Evolutionary conservation across 2,113 vertebrate species (phyloP), one percentile per base, ranked within the genome.

Genomic region (Sebastes fasciatus): DNA sequence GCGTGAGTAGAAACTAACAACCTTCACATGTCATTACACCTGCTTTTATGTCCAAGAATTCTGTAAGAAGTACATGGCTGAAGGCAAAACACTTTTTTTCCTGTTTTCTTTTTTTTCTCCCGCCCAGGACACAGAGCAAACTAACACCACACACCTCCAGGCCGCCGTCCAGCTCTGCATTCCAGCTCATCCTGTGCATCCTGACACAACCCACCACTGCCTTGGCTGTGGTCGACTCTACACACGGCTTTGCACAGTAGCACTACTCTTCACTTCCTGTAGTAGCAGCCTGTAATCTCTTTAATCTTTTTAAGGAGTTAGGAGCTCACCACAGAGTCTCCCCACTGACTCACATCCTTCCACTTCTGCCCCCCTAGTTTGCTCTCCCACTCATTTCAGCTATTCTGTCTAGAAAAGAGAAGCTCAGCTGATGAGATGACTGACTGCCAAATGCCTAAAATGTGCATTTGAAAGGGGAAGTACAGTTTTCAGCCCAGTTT

Each of bases 21-120:
- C 85, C 90, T 89, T 93, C 85, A 92, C 91, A 94, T 61, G 85
- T 92, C 88, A 88, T 93, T 94, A 94, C 89, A 94, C 80, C 87
- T 80, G 87, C 91, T 93, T 94, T 94, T 91, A 95, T 94, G 90
- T 94, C 85, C 73, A 79, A 85, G 79, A 85, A 89, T 83, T 93
- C 82, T 85, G 86, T 65, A 69, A 75, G 74, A 74, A 81, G 65
- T 90, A 40, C 43, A 83, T 78, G 76, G 86, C 92, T 93, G 77
- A 84, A 82, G 91, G 94, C 91, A 84, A 91, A 90, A 88, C 73
- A 46, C 79, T 73, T 76, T 79, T 13, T 6, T 74, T 74, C 6
- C 16, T 10, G 8, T 75, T 70, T 34, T 51, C 23, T 51, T 63
- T 64, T 43, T 43, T 64, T 45, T 16, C 16, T n/a, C 45, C 40